phyloP scores from a whole-genome alignment of 2,888 invertebrate species.

The Microctonus hyperodae region DNA sequence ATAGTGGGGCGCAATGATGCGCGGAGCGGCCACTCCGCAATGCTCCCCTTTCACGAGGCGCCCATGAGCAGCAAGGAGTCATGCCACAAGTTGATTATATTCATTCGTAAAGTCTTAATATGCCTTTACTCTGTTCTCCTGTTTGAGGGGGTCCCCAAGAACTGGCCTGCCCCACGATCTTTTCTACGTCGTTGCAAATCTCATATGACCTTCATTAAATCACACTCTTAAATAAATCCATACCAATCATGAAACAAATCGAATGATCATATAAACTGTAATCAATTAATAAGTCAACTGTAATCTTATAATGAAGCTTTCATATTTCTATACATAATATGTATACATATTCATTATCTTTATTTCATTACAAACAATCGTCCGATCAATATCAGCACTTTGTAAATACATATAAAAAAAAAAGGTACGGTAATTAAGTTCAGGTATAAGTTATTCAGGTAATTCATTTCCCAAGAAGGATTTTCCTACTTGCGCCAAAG shows the following conservation, averaged over 20 bases:
- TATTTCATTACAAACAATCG: neutral
- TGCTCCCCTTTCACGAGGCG: conserved; percentile 62
- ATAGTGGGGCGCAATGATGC: conserved; percentile 62
- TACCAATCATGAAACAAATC: no score
- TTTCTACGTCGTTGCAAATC: conserved; percentile 35
- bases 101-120: conserved; percentile 5
- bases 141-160: conserved; percentile 56
- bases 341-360: no score
- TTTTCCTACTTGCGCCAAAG: conserved; percentile 85
- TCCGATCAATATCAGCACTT: no score
- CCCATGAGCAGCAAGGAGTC: conserved; percentile 48
- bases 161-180: conserved; percentile 61
- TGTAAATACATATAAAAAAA: neutral
- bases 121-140: conserved; percentile 42
- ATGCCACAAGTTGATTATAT: conserved; percentile 11
- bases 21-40: conserved; percentile 64
- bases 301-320: no score
- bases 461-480: conserved; percentile 76
- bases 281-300: no score
- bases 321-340: no score
- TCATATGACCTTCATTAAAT: conserved; percentile 9
- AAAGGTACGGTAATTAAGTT: neutral
- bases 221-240: conserved; percentile 30
- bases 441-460: neutral
- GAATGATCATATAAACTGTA: no score